phyloP scores from a whole-genome alignment of 2,113 vertebrate species.

The Cyanocitta stelleri region DNA sequence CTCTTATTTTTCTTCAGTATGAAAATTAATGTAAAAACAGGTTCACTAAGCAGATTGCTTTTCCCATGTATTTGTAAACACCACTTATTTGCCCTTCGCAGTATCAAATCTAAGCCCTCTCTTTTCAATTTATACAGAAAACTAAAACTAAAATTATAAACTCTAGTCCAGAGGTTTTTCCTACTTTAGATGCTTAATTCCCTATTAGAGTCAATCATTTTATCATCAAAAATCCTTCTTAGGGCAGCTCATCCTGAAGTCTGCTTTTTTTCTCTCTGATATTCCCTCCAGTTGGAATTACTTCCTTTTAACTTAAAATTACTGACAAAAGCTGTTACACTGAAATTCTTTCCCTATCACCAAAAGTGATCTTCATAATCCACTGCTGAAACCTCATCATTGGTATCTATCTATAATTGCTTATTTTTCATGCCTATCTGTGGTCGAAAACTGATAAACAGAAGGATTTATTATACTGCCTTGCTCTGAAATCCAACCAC shows the following conservation, averaged over 20 bases:
- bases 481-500: neutral
- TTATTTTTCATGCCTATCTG: neutral
- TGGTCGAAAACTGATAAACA: neutral
- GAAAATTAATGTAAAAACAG: neutral
- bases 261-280: neutral
- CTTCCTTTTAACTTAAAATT: neutral
- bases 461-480: neutral
- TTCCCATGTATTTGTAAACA: neutral
- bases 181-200: conserved; percentile 20
- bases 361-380: neutral
- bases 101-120: neutral
- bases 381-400: neutral
- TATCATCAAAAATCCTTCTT: conserved; percentile 47
- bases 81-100: neutral
- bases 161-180: neutral
- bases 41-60: neutral
- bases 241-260: conserved; percentile 2
- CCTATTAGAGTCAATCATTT: neutral
- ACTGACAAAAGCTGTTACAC: neutral
- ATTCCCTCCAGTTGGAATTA: neutral
- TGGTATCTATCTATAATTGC: neutral
- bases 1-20: neutral
- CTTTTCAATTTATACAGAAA: neutral
- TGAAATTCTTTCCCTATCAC: neutral
- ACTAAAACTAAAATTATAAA: neutral